Base-by-base conservation (phyloP, 2,797 vertebrate genomes). In the Gallinago solitaria region DNA sequence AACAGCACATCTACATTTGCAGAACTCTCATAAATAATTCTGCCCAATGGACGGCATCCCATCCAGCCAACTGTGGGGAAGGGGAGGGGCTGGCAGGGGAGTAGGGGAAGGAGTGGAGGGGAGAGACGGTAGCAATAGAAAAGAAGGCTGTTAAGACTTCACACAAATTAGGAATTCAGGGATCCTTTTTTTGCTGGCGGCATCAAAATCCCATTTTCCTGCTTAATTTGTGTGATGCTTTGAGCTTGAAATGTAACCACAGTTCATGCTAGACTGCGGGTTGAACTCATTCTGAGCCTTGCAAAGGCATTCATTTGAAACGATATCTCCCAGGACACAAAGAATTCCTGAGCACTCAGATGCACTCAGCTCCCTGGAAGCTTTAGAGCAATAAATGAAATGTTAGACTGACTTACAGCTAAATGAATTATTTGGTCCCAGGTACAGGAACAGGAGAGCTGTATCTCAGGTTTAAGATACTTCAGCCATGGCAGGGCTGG, bases 1-100 rank as follows among this genome's bases (percentile, higher is more conserved):
- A 97, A 97, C 92, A 96, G 94, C 91, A 93, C 95, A 97, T 98
- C 97, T 98, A 95, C 97, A 96, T 97, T 95, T 95, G 90, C 94
- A 96, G 89, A 96, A 90, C 82, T 94, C 95, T 97, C 96, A 95
- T 97, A 93, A 97, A 98, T 96, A 97, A 97, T 94, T 97, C 95
- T 53, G 2, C 60, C 19, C 13, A 0, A 59, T 74, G 75, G 67
- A 93, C 2, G 1, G 45, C 69, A 74, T 86, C 67, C 67, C 60
- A 37, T 83, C 48, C 61, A 89, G 76, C 35, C 76, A 69, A 41
- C 45, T 65, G 32, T 37, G 53, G 63, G 70, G 76, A 77, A 61
- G 11, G 51, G 57, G 54, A 80, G 33, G 59, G 33, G 47, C 15
- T 73, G 65, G 30, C 19, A 37, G 45, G 5, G 8, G 23, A 3